phyloP scores from a whole-genome alignment of 2,888 invertebrate species.

The Lingula anatina region DNA sequence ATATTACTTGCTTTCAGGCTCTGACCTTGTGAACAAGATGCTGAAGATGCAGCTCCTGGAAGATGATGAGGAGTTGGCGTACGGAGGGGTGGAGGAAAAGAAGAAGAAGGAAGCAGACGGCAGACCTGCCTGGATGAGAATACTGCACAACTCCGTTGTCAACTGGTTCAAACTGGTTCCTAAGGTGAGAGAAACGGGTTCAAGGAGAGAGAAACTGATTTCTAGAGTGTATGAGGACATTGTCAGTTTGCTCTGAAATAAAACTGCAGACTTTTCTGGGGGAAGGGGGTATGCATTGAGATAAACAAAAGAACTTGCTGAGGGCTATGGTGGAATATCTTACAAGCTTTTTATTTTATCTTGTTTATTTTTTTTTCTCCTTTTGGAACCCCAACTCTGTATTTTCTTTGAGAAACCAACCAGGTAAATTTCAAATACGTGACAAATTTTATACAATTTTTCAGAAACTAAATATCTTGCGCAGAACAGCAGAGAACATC shows the following conservation, averaged over 20 bases:
- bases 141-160: conserved; percentile 82
- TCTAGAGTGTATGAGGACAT: too few species aligned
- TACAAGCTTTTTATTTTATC: background rate
- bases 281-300: background rate
- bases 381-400: background rate
- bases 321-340: background rate
- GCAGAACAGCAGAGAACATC: conserved; percentile 95
- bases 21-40: conserved; percentile 88
- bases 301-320: background rate
- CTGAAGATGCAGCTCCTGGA: conserved; percentile 96
- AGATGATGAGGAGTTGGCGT: conserved; percentile 71
- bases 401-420: background rate
- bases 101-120: conserved; percentile 61
- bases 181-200: conserved; percentile 33
- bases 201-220: too few species aligned
- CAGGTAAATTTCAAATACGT: background rate
- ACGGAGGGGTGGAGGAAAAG: conserved; percentile 31
- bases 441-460: conserved; percentile 3
- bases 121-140: conserved; percentile 97
- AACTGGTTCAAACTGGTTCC: conserved; percentile 92
- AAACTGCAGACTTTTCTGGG: too few species aligned
- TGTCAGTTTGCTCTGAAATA: too few species aligned
- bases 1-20: too few species aligned
- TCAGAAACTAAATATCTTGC: conserved; percentile 61
- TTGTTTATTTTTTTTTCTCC: background rate